These are phyloP conservation scores for Serripes groenlandicus DNA, from an alignment of 2,888 invertebrate genomes.

Conservation along the genomic window DNA sequence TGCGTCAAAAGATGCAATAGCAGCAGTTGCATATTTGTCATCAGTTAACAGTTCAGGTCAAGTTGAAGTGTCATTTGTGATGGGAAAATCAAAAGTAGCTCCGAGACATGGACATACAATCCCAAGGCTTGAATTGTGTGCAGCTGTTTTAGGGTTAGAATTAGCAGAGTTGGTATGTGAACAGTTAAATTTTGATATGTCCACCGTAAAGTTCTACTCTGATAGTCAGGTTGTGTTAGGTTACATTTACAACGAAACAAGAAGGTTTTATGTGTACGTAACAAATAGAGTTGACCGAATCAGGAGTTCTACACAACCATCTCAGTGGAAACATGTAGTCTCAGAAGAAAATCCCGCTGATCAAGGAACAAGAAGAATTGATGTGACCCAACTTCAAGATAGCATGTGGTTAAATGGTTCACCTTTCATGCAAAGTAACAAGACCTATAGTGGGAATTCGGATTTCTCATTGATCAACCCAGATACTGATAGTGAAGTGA, in stretches of 20 bases:
- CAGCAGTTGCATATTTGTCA: constrained; percentile 60
- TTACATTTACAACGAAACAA: constrained; percentile 59
- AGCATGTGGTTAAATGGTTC: constrained; percentile 60
- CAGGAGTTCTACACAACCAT: constrained; percentile 20
- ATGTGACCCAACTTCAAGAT: not conserved
- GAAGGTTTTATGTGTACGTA: constrained; percentile 65
- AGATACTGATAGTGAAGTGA: constrained; percentile 37
- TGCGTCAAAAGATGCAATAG: constrained; percentile 70
- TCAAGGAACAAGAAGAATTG: constrained; percentile 43
- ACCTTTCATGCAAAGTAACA: not conserved
- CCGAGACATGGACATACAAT: constrained; percentile 63
- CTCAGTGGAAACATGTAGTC: constrained; percentile 61
- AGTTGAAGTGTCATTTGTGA: constrained; percentile 39
- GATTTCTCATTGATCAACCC: constrained; percentile 39
- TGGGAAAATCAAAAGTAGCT: constrained; percentile 70
- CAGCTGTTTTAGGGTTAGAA: constrained; percentile 63
- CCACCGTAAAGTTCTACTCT: not conserved
- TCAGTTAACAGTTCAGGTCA: not conserved
- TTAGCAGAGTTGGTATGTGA: constrained; percentile 41
- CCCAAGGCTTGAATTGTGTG: constrained; percentile 69
- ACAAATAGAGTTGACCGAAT: constrained; percentile 34
- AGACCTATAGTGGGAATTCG: no score
- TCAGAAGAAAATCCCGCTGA: constrained; percentile 63
- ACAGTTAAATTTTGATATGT: constrained; percentile 14
- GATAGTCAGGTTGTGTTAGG: constrained; percentile 66